Percentiles rank a stretch among this genome's conserved stretches.
Evolutionary conservation across 2,888 invertebrate genomes (phyloP).

Genomic region (Trichopoda pennipes): DNA sequence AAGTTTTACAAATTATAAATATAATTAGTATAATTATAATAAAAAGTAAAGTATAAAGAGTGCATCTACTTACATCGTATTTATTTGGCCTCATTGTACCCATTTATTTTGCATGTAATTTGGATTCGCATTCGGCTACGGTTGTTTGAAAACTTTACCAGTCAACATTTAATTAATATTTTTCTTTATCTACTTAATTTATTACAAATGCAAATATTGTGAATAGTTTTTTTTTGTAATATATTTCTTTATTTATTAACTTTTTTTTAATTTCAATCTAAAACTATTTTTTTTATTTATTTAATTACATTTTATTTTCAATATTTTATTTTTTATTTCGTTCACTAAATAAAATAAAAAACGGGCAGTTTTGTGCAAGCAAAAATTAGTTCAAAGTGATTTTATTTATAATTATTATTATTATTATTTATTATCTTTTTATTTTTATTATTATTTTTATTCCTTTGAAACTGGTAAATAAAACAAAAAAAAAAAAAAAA

Average conservation of each 20-base stretch:
- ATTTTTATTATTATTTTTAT: neutral
- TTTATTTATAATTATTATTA: neutral
- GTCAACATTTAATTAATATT: conserved; percentile 75
- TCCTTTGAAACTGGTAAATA: conserved; percentile 44
- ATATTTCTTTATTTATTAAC: conserved; percentile 14
- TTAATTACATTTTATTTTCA: conserved; percentile 20
- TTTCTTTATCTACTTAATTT: conserved; percentile 23
- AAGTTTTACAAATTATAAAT: no score
- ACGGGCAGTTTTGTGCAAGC: conserved; percentile 20
- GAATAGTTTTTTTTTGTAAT: conserved; percentile 34
- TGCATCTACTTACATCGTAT: conserved; percentile 81
- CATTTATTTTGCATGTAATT: conserved; percentile 82
- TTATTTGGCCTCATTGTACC: conserved; percentile 82
- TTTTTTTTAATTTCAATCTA: conserved; percentile 8
- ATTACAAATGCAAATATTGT: conserved; percentile 32
- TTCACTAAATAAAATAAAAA: neutral
- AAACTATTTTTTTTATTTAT: conserved; percentile 1
- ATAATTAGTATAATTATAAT: no score
- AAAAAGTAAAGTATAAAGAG: neutral
- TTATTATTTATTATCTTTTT: no score
- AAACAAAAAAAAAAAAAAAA: conserved; percentile 53
- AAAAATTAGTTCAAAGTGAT: conserved; percentile 10
- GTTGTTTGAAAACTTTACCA: conserved; percentile 76
- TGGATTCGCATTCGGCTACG: conserved; percentile 82
- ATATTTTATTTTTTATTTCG: neutral